Evolutionary conservation across 2,113 vertebrate genomes (phyloP).

Genomic region (Ameiurus melas): DNA sequence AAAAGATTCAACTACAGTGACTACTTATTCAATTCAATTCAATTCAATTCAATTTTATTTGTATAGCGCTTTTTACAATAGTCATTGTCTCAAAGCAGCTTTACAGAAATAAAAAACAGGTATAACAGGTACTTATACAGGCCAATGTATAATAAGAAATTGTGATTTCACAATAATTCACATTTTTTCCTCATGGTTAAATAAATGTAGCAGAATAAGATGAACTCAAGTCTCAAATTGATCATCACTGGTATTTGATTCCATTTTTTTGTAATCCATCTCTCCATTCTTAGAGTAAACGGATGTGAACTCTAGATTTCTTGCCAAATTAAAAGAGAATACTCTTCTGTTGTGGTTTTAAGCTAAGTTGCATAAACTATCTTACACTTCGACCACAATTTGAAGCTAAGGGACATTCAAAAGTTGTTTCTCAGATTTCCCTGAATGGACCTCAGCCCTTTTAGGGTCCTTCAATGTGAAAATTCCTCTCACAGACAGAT

Average conservation of each 20-base stretch:
- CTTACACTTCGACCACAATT: too few relatives aligned
- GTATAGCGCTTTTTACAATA: too few relatives aligned
- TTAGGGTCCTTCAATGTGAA: not conserved
- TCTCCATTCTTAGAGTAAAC: not conserved
- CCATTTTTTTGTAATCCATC: not conserved
- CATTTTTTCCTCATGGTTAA: not conserved
- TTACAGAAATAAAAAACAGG: too few relatives aligned
- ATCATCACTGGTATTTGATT: not conserved
- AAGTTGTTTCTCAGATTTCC: not conserved
- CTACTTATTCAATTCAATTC: too few relatives aligned
- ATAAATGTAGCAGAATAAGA: not conserved
- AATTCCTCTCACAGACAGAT: not conserved
- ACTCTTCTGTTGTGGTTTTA: too few relatives aligned
- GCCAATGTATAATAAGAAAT: not conserved
- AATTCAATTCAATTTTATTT: too few relatives aligned
- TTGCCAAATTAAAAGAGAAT: not conserved
- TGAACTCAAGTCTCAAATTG: not conserved
- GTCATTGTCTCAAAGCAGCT: too few relatives aligned
- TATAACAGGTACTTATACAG: not conserved
- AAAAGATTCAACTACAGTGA: not conserved
- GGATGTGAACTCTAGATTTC: not conserved
- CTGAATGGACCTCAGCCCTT: not conserved
- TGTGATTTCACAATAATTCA: not conserved
- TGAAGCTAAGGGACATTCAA: not conserved
- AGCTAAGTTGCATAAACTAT: not conserved